Evolutionary conservation across 2,113 vertebrate species (phyloP), one percentile per base, ranked within the genome.

Genomic region (Pogonocichla stellata): DNA sequence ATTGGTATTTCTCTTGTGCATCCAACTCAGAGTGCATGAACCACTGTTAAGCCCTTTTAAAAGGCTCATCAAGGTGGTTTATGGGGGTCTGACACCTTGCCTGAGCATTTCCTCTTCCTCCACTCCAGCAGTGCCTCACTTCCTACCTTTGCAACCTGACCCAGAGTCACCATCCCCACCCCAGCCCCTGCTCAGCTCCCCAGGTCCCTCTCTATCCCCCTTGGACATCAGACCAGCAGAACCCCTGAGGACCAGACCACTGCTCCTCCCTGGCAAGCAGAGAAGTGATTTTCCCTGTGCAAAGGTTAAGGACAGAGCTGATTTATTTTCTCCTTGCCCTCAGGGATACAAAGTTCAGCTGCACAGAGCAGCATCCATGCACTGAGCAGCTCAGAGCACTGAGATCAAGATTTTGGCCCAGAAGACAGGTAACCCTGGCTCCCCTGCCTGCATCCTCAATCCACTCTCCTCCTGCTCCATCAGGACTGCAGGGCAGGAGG

Each of bases 381-480:
- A 33, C 5, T 0, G 0, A 85, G 57, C 0, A 0, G 22, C 38
- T 69, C 2, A 3, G 45, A 34, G 45, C 42, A 24, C 0, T 33
- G 60, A 80, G 62, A 64, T 33, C 4, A 60, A 40, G 48, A 45
- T 83, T 86, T 80, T 86, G 40, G 33, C 26, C 42, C 38, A 36
- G 38, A 80, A 40, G 43, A 31, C 5, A 65, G 24, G 15, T 29
- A 75, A 53, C 26, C 11, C 4, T 2, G 29, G 24, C 25, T 93
- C 10, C 36, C 14, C 31, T 70, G n/a, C 29, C 47, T 43, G 3
- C 42, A 73, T 23, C 67, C 60, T 83, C 51, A 58, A 8, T 13
- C 38, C 58, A 26, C 9, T 8, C 19, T 72, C 28, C 23, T 77
- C 79, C 62, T 80, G 66, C 26, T 12, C 36, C 74, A 31, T 12